phyloP scores from a whole-genome alignment of 2,113 vertebrate species.

The Micronisus gabar region DNA sequence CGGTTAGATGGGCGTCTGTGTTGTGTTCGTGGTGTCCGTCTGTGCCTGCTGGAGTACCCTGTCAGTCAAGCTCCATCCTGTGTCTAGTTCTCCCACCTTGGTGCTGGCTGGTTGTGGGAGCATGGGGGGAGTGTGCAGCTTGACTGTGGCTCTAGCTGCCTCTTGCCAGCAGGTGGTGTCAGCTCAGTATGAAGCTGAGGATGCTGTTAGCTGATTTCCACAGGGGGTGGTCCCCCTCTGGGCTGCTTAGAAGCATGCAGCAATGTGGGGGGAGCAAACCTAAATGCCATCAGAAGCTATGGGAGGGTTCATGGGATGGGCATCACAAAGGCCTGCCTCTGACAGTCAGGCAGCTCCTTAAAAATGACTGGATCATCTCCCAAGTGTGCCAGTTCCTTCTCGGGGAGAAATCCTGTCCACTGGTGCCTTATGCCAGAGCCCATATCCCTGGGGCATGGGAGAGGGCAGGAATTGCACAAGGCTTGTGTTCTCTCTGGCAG shows the following conservation, averaged over 20 bases:
- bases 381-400: not conserved
- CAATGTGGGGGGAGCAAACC: not conserved
- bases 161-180: not conserved
- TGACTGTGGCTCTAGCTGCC: not conserved
- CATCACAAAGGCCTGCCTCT: not conserved
- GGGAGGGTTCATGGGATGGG: not conserved
- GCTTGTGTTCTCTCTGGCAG: not conserved
- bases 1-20: slow-evolving; percentile 72
- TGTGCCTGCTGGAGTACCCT: not conserved
- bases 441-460: not conserved
- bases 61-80: not conserved
- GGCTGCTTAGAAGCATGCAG: not conserved
- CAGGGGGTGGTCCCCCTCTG: not conserved
- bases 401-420: not conserved
- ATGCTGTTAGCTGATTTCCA: not conserved
- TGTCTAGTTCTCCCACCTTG: not conserved
- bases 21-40: slow-evolving; percentile 2
- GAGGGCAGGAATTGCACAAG: not conserved
- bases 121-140: not conserved
- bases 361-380: not conserved
- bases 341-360: not conserved
- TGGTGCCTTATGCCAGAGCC: not conserved
- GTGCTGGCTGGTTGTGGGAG: not conserved
- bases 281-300: not conserved
- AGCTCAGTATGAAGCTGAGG: not conserved